These are phyloP conservation scores for Callosobruchus maculatus DNA, from an alignment of 2,888 invertebrate species.

Conservation along the genomic window DNA sequence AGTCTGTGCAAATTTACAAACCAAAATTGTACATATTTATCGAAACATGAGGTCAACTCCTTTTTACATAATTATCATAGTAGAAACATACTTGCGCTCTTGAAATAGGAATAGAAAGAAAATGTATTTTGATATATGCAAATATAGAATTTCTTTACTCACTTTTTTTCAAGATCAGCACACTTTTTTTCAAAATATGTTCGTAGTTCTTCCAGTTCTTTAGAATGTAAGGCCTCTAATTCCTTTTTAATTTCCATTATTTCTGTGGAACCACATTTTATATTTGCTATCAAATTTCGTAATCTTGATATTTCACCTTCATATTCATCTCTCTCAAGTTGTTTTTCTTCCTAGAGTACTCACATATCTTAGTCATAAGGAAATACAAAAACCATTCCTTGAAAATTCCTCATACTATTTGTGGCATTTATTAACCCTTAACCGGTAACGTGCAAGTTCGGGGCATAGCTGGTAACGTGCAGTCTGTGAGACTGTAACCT, in stretches of 20 bases:
- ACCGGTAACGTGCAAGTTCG: no score
- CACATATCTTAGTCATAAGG: background rate
- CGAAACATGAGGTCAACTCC: no score
- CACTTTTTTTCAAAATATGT: conserved; percentile 80
- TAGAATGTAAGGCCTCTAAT: conserved; percentile 63
- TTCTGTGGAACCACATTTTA: conserved; percentile 58
- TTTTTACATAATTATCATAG: no score
- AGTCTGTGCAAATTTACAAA: no score
- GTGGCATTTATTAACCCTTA: background rate
- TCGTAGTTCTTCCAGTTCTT: conserved; percentile 74
- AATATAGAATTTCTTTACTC: no score
- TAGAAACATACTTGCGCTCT: no score
- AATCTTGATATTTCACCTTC: conserved; percentile 54
- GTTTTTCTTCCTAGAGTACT: background rate
- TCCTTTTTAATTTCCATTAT: conserved; percentile 57
- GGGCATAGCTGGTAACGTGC: no score
- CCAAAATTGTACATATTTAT: no score
- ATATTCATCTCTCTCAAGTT: conserved; percentile 54
- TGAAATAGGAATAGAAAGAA: no score
- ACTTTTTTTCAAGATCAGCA: conserved; percentile 75
- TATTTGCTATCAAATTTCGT: conserved; percentile 54
- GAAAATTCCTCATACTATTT: background rate
- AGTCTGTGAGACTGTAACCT: no score
- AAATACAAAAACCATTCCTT: background rate
- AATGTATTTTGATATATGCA: no score